Conservation (phyloP, 1,140 invertebrate species). For the Drosophila orosa region DNA sequence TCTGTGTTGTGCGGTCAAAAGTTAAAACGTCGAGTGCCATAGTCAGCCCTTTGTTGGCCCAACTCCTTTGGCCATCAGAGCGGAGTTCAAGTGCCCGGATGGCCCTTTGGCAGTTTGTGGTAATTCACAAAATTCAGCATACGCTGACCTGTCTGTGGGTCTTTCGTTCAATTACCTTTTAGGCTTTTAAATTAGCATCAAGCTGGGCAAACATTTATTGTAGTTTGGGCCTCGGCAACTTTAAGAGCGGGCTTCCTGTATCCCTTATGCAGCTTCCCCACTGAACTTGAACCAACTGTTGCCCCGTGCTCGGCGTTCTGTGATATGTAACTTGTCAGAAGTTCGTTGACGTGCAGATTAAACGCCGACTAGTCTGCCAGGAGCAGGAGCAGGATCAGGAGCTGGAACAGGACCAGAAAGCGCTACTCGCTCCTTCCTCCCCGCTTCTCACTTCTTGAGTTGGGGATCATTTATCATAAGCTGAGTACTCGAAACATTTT, state of each 20-base stretch:
- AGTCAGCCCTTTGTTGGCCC: slow-evolving; percentile 35
- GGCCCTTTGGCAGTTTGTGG: slow-evolving; percentile 33
- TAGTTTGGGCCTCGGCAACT: slow-evolving; percentile 14
- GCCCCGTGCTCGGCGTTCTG: slow-evolving; percentile 59
- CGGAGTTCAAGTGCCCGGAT: slow-evolving; percentile 25
- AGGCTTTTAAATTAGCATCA: slow-evolving; percentile 32
- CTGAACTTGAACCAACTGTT: slow-evolving; percentile 72
- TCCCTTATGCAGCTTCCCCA: not conserved
- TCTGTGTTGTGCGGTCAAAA: slow-evolving; percentile 51
- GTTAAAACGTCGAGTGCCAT: slow-evolving; percentile 57
- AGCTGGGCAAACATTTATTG: slow-evolving; percentile 40
- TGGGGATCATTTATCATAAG: slow-evolving; percentile 72
- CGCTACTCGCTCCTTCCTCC: slow-evolving; percentile 8
- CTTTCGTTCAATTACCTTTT: slow-evolving; percentile 44
- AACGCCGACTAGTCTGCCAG: slow-evolving; percentile 48
- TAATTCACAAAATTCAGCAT: slow-evolving; percentile 39
- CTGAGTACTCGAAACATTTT: slow-evolving; percentile 51
- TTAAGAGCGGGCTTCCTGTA: slow-evolving; percentile 20
- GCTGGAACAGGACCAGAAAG: slow-evolving; percentile 26
- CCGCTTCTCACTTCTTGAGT: slow-evolving; percentile 28
- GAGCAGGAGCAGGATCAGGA: slow-evolving; percentile 49
- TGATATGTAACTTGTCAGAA: slow-evolving; percentile 78
- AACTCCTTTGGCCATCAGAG: slow-evolving; percentile 38
- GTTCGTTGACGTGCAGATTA: slow-evolving; percentile 77
- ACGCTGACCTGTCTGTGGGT: slow-evolving; percentile 9